Evolutionary conservation across 2,888 invertebrate genomes (phyloP).

Genomic region (Osedax fenrisi): DNA sequence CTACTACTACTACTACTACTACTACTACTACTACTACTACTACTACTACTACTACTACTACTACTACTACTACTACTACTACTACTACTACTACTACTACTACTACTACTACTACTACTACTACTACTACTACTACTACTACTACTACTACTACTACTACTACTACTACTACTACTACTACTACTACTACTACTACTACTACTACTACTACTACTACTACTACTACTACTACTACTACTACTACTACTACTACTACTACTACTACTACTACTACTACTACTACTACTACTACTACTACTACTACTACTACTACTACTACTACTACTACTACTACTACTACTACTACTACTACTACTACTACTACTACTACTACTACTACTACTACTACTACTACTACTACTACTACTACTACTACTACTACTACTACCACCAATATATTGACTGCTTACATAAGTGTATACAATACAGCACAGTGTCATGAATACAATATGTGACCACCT

Average conservation of each 20-base stretch:
- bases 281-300: not conserved
- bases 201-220: not conserved
- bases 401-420: constrained; percentile 19
- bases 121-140: not conserved
- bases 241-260: not conserved
- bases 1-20: constrained; percentile 9
- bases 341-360: constrained; percentile 9
- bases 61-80: not conserved
- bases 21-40: constrained; percentile 12
- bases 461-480: too few species aligned
- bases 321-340: constrained; percentile 13
- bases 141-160: not conserved
- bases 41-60: not conserved
- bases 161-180: not conserved
- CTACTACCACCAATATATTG: too few species aligned
- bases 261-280: not conserved
- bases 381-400: constrained; percentile 19
- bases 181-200: not conserved
- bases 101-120: not conserved
- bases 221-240: not conserved
- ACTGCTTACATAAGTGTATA: too few species aligned
- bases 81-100: not conserved
- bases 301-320: constrained; percentile 3
- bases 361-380: constrained; percentile 15
- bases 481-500: too few species aligned